Conservation (phyloP, 1,140 invertebrate genomes). For the Zaprionus inermis region DNA sequence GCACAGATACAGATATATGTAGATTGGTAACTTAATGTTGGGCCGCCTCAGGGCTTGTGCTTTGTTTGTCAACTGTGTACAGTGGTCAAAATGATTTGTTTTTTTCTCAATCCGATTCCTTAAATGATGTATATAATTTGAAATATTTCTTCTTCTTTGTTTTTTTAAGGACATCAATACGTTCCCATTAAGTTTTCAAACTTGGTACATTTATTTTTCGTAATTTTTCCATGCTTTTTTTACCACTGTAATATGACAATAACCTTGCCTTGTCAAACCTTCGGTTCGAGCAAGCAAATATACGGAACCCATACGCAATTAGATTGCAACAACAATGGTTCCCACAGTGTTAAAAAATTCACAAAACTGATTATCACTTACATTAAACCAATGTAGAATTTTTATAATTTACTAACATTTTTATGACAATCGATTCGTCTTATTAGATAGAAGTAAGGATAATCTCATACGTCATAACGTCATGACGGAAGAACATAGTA, state of each 20-base stretch:
- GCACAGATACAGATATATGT: constrained; percentile 11
- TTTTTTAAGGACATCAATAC: not conserved
- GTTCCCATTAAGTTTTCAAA: no score
- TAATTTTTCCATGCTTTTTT: not conserved
- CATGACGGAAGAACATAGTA: no score
- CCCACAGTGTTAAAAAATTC: constrained; percentile 32
- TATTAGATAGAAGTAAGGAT: not conserved
- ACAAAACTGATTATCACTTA: constrained; percentile 7
- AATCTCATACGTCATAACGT: no score
- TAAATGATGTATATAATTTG: no score
- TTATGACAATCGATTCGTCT: not conserved
- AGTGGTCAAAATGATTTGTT: not conserved
- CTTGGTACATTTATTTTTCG: no score
- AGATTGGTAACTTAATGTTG: constrained; percentile 27
- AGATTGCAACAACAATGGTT: constrained; percentile 17
- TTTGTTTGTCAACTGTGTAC: constrained; percentile 14
- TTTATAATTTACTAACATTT: not conserved
- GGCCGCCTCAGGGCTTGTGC: constrained; percentile 4
- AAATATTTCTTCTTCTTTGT: no score
- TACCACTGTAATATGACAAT: not conserved
- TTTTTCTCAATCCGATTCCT: not conserved
- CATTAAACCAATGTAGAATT: constrained; percentile 5
- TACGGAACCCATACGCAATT: constrained; percentile 29
- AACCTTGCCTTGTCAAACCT: constrained; percentile 30
- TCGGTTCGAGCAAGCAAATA: constrained; percentile 21